Evolutionary conservation across 92 coral and sea anemone genomes (phyloP).

Genomic region (Isaurus tuberculatus): DNA sequence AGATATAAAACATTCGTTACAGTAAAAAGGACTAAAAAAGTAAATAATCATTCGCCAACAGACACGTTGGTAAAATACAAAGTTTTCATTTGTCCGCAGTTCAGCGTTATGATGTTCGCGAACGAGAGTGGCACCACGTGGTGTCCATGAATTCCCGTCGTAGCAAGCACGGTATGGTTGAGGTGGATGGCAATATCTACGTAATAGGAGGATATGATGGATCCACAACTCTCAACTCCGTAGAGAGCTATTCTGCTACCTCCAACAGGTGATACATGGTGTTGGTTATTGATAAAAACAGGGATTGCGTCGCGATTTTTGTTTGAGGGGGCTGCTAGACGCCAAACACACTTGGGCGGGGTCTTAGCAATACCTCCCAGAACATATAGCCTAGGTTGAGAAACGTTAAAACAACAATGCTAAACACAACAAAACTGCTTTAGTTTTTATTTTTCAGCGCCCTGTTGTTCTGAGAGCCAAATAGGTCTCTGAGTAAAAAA

Average conservation of each 20-base stretch:
- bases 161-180: constrained; percentile 95
- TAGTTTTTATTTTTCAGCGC: no score
- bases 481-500: no score
- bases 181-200: constrained; percentile 88
- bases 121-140: constrained; percentile 91
- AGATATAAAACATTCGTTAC: background rate
- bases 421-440: no score
- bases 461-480: no score
- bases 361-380: no score
- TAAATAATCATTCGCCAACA: no score
- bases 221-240: constrained; percentile 80
- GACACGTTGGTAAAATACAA: background rate
- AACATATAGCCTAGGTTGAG: no score
- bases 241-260: constrained; percentile 79
- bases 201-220: constrained; percentile 98
- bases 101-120: constrained; percentile 91
- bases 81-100: constrained; percentile 51
- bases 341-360: no score
- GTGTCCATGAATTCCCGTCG: constrained; percentile 87
- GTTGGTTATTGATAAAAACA: background rate
- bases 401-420: no score
- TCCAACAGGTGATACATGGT: constrained; percentile 76
- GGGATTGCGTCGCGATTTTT: no score
- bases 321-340: no score
- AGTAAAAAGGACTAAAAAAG: no score